Base-by-base conservation (phyloP, 2,888 invertebrate species). In the Chloroclysta siterata region DNA sequence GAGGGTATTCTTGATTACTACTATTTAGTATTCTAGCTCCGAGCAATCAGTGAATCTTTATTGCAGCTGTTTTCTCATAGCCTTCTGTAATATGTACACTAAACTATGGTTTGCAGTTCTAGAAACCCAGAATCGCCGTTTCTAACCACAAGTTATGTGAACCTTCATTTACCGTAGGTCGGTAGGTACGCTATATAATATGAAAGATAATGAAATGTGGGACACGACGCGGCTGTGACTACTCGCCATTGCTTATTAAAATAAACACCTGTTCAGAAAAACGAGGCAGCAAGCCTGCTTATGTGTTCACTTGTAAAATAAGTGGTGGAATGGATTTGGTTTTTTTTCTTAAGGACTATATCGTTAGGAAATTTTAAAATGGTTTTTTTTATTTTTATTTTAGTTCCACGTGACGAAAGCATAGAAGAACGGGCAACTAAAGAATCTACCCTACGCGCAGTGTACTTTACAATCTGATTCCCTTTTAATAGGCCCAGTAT, bases 111-210 rank as follows among this genome's bases (percentile, higher is more conserved):
- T 41, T 29, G 11, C 28, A 52, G 56, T 29, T 52, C 51, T 52
- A 61, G 44, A 55, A 54, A 59, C 60, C 60, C 17, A 41, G 53
- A 51, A 15, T 28, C 22, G 17, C 57, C 42, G 44, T 60, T 64
- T 60, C 55, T 56, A 56, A 64, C 60, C 64, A 60, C 64, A 56
- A 56, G 28, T 42, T 14, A 55, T 60, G 64, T 56, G 53, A 64
- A 60, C 64, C 60, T 56, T 52, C n/a, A 44, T 54, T 52, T 60
- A 60, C 55, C 44, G 64, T 59, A 55, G 14, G 33, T 15, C 41
- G n/a, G 58, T 17, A 47, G n/a, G 58, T 17, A 47, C 28, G 46
- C 15, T 53, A 29, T 52, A 55, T 36, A 5, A 41, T 47, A 41
- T 15, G 13, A 51, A 48, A 51, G 39, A 17, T 41, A 54, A 52